A percentile compares a stretch with the other conserved stretches of the same genome.
Conservation (phyloP, 2,113 vertebrate species). For the Saimiri boliviensis region DNA sequence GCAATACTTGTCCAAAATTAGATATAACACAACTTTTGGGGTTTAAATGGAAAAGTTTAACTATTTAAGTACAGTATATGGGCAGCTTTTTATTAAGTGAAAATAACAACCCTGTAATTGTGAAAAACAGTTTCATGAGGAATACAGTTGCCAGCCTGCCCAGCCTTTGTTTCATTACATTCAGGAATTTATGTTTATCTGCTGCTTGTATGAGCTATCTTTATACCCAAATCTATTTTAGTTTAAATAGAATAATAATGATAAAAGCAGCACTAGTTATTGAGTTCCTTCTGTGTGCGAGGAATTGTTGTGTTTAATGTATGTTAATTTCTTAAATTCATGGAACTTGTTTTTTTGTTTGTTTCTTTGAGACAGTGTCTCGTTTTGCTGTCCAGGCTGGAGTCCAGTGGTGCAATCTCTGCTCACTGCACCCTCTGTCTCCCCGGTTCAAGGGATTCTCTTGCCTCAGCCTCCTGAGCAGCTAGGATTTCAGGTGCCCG, state of each 20-base stretch:
- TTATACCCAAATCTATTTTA: constrained; percentile 19
- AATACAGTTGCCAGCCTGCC: not conserved
- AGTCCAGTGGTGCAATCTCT: too few relatives aligned
- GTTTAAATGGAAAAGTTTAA: not conserved
- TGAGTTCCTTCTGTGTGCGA: not conserved
- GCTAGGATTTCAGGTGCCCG: too few relatives aligned
- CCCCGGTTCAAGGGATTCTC: too few relatives aligned
- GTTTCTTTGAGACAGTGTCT: too few relatives aligned
- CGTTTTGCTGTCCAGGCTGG: too few relatives aligned
- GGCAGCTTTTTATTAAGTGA: constrained; percentile 14
- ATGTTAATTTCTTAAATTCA: not conserved
- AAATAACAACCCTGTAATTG: not conserved
- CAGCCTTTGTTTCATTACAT: not conserved
- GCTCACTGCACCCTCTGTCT: too few relatives aligned
- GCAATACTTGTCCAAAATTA: constrained; percentile 27
- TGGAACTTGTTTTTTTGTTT: not conserved
- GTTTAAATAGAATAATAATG: not conserved
- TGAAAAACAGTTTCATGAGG: not conserved
- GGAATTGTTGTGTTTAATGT: not conserved
- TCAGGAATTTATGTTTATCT: constrained; percentile 7
- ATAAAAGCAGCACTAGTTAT: not conserved
- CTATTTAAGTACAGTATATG: not conserved
- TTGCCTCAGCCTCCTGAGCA: too few relatives aligned
- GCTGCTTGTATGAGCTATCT: not conserved
- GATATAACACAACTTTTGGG: not conserved